Base-by-base conservation (phyloP, 2,113 vertebrate species). In the Anas platyrhynchos region DNA sequence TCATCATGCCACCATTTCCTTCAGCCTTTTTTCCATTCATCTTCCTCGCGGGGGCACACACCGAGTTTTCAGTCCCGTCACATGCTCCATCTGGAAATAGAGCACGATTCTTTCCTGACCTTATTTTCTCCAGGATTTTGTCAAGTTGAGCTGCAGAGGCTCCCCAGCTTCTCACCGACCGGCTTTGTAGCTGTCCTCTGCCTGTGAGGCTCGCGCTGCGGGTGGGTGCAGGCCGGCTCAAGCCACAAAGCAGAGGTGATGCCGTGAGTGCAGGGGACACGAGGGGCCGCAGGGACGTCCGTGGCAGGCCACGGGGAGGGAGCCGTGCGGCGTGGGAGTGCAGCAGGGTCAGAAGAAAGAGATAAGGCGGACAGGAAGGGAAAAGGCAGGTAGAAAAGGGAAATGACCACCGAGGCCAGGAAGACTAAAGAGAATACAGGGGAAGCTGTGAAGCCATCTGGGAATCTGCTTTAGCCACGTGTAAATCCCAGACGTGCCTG, bases 331-430 rank as follows among this genome's bases (percentile, higher is more conserved):
- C 54, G 58, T 96, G 93, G 92, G 96, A 94, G 82, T 91, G 50
- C 75, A 1, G 50, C 75, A 1, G 21, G 79, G 55, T 44, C 83
- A 58, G 86, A 48, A 95, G 86, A 52, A 38, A 73, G 80, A 74
- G 38, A 68, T 56, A 34, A 91, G 94, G 52, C 4, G 1, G 61
- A 55, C 91, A 83, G 93, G 88, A 91, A 96, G 91, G 77, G 86
- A 55, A 86, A 94, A 84, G 86, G 96, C 94, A 97, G 96, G 94
- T 95, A 86, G 92, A 95, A 96, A 95, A 92, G 93, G 95, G 96
- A 96, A 95, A 46, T 96, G 93, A 94, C 86, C 27, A 1, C 0
- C 3, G 76, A 56, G 93, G 66, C 73, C 94, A 95, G 96, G 96
- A 97, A 97, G 91, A 58, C 87, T 76, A 29, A 91, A 85, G 89